A percentile compares a stretch with the other conserved stretches of the same genome.
Evolutionary conservation across 2,113 vertebrate genomes (phyloP).

Genomic region (Alexandromys fortis): DNA sequence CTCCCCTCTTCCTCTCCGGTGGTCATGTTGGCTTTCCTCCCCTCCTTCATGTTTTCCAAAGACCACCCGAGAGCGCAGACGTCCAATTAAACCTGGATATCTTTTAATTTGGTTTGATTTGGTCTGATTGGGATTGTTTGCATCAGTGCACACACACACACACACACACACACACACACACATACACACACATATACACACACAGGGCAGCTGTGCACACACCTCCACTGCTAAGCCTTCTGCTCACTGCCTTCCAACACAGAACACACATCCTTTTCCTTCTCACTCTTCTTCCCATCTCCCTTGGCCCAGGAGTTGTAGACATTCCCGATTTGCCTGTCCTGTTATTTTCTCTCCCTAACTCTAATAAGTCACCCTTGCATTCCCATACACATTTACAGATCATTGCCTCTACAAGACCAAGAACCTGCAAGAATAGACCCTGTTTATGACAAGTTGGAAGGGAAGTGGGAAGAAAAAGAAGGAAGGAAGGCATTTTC

Average conservation of each 20-base stretch:
- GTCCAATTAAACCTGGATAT: too few relatives aligned
- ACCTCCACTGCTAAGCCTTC: neutral
- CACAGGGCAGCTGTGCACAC: too few relatives aligned
- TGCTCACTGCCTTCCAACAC: neutral
- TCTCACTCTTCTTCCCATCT: neutral
- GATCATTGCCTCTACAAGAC: neutral
- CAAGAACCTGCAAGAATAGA: neutral
- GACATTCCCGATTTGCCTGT: neutral
- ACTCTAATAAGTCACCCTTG: neutral
- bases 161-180: too few relatives aligned
- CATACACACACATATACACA: too few relatives aligned
- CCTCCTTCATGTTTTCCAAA: too few relatives aligned
- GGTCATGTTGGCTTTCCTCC: too few relatives aligned
- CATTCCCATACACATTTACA: neutral
- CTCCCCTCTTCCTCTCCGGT: too few relatives aligned
- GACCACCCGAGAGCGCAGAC: too few relatives aligned
- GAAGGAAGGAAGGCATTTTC: neutral
- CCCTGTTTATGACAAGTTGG: neutral
- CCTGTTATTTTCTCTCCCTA: neutral
- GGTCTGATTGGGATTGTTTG: too few relatives aligned
- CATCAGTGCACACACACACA: too few relatives aligned
- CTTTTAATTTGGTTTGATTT: too few relatives aligned
- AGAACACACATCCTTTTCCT: neutral
- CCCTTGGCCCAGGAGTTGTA: neutral
- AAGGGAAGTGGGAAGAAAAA: too few relatives aligned